Conservation (phyloP, 2,797 vertebrate species). For the Leuciscus waleckii region DNA sequence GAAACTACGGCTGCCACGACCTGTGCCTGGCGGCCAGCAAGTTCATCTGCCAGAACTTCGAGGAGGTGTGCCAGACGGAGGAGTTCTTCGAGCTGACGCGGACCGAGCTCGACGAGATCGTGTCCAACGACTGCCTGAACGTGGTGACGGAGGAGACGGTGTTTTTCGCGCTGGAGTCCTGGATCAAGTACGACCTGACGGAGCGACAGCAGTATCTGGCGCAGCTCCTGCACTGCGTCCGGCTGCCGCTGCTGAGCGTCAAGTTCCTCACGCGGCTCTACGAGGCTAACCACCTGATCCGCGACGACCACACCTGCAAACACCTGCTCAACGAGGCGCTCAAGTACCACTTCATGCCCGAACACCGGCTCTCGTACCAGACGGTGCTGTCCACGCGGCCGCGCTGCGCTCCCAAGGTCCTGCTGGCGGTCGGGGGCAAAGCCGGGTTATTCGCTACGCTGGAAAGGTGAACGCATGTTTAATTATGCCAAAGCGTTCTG, state of each 20-base stretch:
- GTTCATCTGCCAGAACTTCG: constrained; percentile 97
- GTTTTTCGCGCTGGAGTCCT: constrained; percentile 94
- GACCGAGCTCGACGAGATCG: constrained; percentile 93
- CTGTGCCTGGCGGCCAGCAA: constrained; percentile 93
- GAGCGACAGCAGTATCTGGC: constrained; percentile 95
- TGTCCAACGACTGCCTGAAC: constrained; percentile 96
- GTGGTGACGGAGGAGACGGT: constrained; percentile 95
- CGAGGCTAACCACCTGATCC: constrained; percentile 98
- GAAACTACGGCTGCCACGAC: constrained; percentile 98
- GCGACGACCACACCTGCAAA: constrained; percentile 96
- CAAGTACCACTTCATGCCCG: constrained; percentile 99
- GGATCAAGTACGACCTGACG: constrained; percentile 95
- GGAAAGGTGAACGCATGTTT: constrained; percentile 86
- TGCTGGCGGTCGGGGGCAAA: constrained; percentile 96
- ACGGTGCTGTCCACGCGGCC: constrained; percentile 90
- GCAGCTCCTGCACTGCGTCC: constrained; percentile 92
- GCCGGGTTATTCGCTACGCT: constrained; percentile 95
- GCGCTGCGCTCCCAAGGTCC: constrained; percentile 94
- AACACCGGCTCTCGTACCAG: constrained; percentile 96
- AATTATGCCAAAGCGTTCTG: background rate
- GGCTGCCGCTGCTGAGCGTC: constrained; percentile 95
- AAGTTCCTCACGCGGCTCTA: constrained; percentile 97
- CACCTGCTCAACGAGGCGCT: constrained; percentile 98
- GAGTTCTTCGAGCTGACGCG: constrained; percentile 96
- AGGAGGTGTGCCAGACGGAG: constrained; percentile 95